Percentiles rank a stretch among this genome's conserved stretches.
These are phyloP conservation scores for Butorides virescens DNA, from an alignment of 2,113 vertebrate genomes.

Conservation along the genomic window DNA sequence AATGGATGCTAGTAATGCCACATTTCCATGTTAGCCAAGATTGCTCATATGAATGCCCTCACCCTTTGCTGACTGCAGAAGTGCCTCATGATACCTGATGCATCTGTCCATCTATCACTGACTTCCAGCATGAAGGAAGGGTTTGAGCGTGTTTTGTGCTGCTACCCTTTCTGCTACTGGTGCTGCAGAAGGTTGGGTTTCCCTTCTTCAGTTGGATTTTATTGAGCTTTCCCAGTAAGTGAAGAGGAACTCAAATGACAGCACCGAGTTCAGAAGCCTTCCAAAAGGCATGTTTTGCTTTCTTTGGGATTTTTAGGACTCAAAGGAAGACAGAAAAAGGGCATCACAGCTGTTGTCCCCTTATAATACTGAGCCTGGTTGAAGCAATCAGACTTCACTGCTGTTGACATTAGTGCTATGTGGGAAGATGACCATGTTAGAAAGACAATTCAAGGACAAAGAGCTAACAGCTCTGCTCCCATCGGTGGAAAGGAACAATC, in stretches of 20 bases:
- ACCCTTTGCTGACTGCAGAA: neutral
- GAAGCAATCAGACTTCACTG: neutral
- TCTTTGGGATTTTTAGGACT: neutral
- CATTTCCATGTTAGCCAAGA: rapidly evolving
- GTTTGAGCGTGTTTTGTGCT: neutral
- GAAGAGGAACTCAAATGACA: neutral
- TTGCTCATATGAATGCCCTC: neutral
- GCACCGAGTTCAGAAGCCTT: neutral
- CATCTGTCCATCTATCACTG: neutral
- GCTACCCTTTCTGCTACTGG: neutral
- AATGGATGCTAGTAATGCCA: neutral
- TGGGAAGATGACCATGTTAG: neutral
- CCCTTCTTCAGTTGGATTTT: neutral
- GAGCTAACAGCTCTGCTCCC: neutral
- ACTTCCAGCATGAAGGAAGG: neutral
- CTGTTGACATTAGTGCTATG: neutral
- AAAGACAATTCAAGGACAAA: neutral
- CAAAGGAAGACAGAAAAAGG: neutral
- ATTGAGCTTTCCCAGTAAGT: neutral
- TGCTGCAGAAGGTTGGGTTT: neutral
- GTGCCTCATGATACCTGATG: neutral
- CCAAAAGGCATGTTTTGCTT: neutral
- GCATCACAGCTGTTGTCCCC: neutral
- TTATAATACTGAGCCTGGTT: neutral
- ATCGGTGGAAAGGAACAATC: neutral